A percentile compares a stretch with the other conserved stretches of the same genome.
phyloP scores from a whole-genome alignment of 1,140 invertebrate genomes.

The Chrysoperla carnea region DNA sequence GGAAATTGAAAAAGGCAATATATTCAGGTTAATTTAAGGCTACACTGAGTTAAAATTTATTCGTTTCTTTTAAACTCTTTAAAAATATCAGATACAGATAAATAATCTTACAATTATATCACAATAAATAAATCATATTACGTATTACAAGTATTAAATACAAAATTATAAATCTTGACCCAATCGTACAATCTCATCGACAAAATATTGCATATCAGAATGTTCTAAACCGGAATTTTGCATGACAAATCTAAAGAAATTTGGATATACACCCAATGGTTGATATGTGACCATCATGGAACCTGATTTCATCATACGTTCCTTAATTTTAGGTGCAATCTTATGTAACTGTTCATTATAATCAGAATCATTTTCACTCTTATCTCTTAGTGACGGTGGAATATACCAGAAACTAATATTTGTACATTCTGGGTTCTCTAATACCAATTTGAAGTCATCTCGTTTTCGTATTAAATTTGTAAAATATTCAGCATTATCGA shows the following conservation, averaged over 20 bases:
- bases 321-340: constrained; percentile 83
- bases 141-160: no score
- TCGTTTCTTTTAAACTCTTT: no score
- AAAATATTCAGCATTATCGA: constrained; percentile 55
- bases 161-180: constrained; percentile 52
- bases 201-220: constrained; percentile 69
- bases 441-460: constrained; percentile 52
- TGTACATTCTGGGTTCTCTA: constrained; percentile 73
- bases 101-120: no score
- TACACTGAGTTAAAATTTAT: no score
- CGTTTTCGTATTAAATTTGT: constrained; percentile 42
- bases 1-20: no score
- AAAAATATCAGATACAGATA: no score
- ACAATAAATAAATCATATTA: no score
- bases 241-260: constrained; percentile 89
- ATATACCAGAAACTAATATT: constrained; percentile 95
- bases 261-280: constrained; percentile 55
- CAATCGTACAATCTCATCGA: constrained; percentile 70
- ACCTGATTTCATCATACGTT: constrained; percentile 84
- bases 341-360: constrained; percentile 51
- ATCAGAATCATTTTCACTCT: constrained; percentile 36
- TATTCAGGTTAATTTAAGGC: no score
- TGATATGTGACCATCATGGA: constrained; percentile 94
- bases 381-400: constrained; percentile 50
- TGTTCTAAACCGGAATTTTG: constrained; percentile 70